phyloP scores from a whole-genome alignment of 2,113 vertebrate species.

The Clupea harengus region DNA sequence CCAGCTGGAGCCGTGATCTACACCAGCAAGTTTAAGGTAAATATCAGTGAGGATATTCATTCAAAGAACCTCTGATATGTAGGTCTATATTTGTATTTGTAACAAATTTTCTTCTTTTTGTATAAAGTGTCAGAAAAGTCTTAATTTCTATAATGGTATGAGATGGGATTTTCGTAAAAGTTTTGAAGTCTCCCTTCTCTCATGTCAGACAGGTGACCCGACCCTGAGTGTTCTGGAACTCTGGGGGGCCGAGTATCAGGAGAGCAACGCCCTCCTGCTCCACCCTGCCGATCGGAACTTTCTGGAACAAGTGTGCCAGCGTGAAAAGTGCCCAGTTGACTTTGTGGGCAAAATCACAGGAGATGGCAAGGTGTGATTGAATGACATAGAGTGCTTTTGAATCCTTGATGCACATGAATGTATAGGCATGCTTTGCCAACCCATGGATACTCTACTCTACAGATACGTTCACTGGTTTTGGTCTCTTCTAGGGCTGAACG shows the following conservation, averaged over 20 bases:
- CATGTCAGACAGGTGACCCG: conserved; percentile 81
- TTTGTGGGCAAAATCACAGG: conserved; percentile 85
- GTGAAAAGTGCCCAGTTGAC: conserved; percentile 83
- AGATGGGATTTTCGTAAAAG: background rate
- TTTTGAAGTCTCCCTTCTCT: background rate
- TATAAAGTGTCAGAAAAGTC: too few species aligned
- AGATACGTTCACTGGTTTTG: background rate
- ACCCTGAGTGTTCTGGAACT: conserved; percentile 88
- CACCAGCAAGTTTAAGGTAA: conserved; percentile 83
- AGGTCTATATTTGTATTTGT: background rate
- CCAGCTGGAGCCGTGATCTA: conserved; percentile 85
- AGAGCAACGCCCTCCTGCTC: conserved; percentile 86
- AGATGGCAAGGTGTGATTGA: conserved; percentile 71
- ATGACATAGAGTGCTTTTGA: background rate
- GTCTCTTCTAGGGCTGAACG: too few species aligned
- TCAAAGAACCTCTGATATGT: background rate
- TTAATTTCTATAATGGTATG: too few species aligned
- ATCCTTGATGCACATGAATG: background rate
- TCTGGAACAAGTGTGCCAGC: conserved; percentile 73
- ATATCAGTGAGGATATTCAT: conserved; percentile 17
- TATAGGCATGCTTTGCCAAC: background rate
- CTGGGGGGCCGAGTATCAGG: conserved; percentile 94
- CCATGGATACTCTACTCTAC: background rate
- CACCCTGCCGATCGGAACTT: conserved; percentile 64
- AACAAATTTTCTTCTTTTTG: too few species aligned